phyloP scores from a whole-genome alignment of 2,113 vertebrate genomes.

The Pygoscelis adeliae region DNA sequence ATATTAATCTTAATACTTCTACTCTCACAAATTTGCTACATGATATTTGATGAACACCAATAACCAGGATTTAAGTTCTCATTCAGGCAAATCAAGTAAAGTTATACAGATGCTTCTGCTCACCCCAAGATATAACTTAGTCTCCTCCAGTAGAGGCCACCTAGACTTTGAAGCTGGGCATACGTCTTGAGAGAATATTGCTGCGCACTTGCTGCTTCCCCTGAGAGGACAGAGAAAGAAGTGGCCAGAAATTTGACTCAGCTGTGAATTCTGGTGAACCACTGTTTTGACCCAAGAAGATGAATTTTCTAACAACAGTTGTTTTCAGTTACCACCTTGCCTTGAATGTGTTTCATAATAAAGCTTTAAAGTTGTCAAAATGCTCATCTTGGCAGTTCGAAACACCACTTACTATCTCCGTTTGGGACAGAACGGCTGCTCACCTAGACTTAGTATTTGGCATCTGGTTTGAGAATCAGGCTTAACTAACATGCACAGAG shows the following conservation, averaged over 20 bases:
- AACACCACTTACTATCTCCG: not conserved
- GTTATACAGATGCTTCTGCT: not conserved
- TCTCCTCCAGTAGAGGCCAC: not conserved
- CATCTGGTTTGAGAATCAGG: not conserved
- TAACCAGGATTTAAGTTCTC: not conserved
- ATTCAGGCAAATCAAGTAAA: not conserved
- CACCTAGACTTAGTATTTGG: not conserved
- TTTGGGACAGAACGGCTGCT: not conserved
- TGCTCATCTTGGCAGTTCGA: not conserved
- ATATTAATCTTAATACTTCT: not conserved
- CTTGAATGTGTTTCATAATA: not conserved
- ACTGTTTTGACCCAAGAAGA: not conserved
- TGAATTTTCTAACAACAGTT: not conserved
- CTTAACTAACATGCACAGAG: not conserved
- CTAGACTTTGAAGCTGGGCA: not conserved
- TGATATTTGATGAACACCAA: not conserved
- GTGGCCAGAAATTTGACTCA: not conserved
- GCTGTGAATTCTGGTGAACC: not conserved
- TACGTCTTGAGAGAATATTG: not conserved
- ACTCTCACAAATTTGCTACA: not conserved
- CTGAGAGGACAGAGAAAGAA: not conserved
- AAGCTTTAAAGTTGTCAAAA: not conserved
- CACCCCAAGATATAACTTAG: not conserved
- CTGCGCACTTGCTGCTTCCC: not conserved
- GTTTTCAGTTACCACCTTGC: not conserved